Evolutionary conservation across 2,888 invertebrate species (phyloP).

Genomic region (Anthrax anthrax): DNA sequence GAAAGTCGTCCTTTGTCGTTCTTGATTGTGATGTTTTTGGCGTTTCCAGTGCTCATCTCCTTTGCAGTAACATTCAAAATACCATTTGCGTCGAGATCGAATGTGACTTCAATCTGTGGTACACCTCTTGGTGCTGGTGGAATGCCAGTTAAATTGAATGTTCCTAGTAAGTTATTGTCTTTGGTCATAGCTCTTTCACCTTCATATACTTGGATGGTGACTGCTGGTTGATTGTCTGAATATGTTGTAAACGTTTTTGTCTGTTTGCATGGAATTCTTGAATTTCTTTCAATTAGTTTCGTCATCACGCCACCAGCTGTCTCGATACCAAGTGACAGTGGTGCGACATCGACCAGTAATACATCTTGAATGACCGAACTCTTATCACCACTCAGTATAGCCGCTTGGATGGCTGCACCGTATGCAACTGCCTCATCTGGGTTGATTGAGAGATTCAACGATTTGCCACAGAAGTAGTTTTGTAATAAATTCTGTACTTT

Average conservation of each 20-base stretch:
- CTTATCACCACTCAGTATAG: constrained; percentile 52
- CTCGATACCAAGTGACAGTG: constrained; percentile 59
- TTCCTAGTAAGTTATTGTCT: constrained; percentile 87
- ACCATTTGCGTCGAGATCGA: constrained; percentile 80
- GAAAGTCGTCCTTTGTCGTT: constrained; percentile 71
- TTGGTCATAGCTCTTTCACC: constrained; percentile 81
- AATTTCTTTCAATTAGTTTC: constrained; percentile 57
- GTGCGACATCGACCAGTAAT: constrained; percentile 51
- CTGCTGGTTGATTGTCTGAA: constrained; percentile 65
- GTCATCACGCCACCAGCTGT: constrained; percentile 72
- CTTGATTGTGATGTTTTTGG: constrained; percentile 64
- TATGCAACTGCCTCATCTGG: constrained; percentile 73
- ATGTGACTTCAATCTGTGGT: constrained; percentile 74
- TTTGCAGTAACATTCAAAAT: constrained; percentile 80
- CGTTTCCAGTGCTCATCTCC: constrained; percentile 49
- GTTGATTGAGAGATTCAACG: constrained; percentile 58
- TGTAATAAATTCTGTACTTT: constrained; percentile 60
- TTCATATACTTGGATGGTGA: constrained; percentile 59
- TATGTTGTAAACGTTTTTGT: constrained; percentile 64
- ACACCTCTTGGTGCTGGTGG: constrained; percentile 87
- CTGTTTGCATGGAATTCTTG: constrained; percentile 57
- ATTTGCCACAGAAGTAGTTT: constrained; percentile 61
- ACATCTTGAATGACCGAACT: constrained; percentile 62
- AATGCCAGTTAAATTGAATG: constrained; percentile 89
- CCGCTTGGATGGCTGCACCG: constrained; percentile 61